Evolutionary conservation across 1,140 invertebrate species (phyloP).

Genomic region (Drosophila biarmipes): DNA sequence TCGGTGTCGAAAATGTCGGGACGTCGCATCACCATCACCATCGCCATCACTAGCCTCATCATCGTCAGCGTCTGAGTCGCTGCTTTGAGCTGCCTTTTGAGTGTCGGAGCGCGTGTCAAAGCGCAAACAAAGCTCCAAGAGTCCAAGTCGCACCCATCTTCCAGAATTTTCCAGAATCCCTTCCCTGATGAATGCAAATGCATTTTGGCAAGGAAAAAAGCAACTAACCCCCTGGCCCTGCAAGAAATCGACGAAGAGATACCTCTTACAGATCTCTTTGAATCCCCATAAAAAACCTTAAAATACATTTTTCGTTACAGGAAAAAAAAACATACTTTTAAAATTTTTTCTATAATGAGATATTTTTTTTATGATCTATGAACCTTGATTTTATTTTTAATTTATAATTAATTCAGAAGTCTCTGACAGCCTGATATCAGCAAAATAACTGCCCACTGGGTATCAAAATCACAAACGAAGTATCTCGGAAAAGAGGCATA

Average conservation of each 20-base stretch:
- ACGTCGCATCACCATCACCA: constrained; percentile 19
- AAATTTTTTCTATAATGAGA: no score
- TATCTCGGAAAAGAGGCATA: constrained; percentile 1
- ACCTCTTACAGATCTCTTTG: no score
- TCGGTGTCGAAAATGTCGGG: constrained; percentile 44
- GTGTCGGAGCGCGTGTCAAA: constrained; percentile 71
- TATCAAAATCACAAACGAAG: constrained; percentile 1
- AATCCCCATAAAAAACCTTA: no score
- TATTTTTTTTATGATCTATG: no score
- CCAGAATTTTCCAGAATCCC: constrained; percentile 2
- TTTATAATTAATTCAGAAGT: no score
- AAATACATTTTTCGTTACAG: no score
- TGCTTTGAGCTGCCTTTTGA: constrained; percentile 68
- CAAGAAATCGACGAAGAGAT: no score
- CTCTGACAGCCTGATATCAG: not conserved
- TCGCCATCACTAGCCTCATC: constrained; percentile 12
- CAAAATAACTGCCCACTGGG: not conserved
- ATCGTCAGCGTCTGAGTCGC: constrained; percentile 10
- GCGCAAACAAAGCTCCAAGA: constrained; percentile 52
- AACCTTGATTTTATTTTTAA: no score
- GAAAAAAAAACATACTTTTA: no score
- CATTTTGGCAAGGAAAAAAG: constrained; percentile 36
- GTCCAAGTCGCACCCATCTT: constrained; percentile 27
- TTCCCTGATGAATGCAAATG: constrained; percentile 48
- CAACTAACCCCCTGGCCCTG: not conserved